Evolutionary conservation across 2,797 vertebrate species (phyloP).

Genomic region (Microcaecilia unicolor): DNA sequence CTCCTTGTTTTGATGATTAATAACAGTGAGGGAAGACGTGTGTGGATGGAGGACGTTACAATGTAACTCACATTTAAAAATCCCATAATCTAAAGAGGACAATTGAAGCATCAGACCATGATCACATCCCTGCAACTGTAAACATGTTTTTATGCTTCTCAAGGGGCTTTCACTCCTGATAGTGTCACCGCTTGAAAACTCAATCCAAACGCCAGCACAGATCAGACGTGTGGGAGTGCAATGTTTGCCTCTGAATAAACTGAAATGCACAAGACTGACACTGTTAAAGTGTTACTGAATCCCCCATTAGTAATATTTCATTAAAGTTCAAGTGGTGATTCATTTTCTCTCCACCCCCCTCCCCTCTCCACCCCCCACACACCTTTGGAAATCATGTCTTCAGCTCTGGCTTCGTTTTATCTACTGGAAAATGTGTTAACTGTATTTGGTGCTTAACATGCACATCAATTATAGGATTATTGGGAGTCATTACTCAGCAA

Average conservation of each 20-base stretch:
- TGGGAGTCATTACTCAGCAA: conserved; percentile 20
- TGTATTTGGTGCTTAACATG: neutral
- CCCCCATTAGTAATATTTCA: neutral
- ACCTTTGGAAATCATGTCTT: too few species aligned
- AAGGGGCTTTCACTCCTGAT: conserved; percentile 3
- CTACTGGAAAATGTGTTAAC: conserved; percentile 1
- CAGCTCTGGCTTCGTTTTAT: conserved; percentile 6
- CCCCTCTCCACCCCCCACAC: neutral
- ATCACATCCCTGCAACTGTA: conserved; percentile 3
- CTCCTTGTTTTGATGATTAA: too few species aligned
- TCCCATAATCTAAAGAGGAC: too few species aligned
- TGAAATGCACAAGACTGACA: conserved; percentile 3
- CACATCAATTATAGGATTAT: conserved; percentile 24
- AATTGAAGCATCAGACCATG: too few species aligned
- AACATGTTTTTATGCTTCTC: too few species aligned
- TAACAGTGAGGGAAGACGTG: too few species aligned
- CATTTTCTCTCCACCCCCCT: too few species aligned
- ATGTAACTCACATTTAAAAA: too few species aligned
- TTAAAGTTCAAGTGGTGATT: neutral
- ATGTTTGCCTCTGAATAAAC: neutral
- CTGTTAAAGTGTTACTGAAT: neutral
- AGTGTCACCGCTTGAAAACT: conserved; percentile 16
- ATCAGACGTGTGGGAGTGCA: conserved; percentile 1
- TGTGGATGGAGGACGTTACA: too few species aligned
- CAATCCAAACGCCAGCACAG: conserved; percentile 9